These are phyloP conservation scores for Trichonephila clavipes DNA, from an alignment of 1,140 invertebrate genomes.

Conservation along the genomic window DNA sequence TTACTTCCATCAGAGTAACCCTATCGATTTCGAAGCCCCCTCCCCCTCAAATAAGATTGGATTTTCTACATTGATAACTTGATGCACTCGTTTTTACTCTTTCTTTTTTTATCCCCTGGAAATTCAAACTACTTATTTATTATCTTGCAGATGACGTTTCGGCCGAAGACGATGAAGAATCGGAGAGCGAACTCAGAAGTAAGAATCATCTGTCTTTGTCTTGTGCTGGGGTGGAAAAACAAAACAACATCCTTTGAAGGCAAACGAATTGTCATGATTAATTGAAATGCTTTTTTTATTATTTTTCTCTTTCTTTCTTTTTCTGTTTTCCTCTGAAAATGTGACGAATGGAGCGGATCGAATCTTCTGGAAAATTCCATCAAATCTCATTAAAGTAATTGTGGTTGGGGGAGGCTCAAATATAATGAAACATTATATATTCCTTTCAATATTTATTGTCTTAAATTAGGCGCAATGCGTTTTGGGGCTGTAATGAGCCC, in stretches of 20 bases:
- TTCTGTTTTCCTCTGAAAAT: not conserved
- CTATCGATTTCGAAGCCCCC: not conserved
- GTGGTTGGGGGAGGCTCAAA: not conserved
- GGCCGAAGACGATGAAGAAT: conserved; percentile 59
- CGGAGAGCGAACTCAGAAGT: conserved; percentile 47
- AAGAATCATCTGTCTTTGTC: conserved; percentile 59
- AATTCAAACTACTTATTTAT: conserved; percentile 52
- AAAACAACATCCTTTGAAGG: conserved; percentile 23
- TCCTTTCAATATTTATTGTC: not conserved
- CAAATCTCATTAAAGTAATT: not conserved
- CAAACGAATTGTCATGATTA: conserved; percentile 27
- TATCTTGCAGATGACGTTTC: conserved; percentile 59
- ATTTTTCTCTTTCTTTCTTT: not conserved
- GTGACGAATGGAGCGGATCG: not conserved
- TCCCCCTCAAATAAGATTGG: not conserved
- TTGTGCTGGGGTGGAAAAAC: not conserved
- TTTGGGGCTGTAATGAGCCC: too few species aligned
- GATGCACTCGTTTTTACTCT: conserved; percentile 13
- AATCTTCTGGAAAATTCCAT: not conserved
- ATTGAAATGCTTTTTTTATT: not conserved
- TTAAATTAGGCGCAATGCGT: not conserved
- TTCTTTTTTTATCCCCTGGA: not conserved
- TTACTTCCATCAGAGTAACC: not conserved
- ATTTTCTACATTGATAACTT: conserved; percentile 17
- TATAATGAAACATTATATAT: not conserved